These are phyloP conservation scores for Lepisosteus oculatus DNA, from an alignment of 2,113 vertebrate genomes.

Conservation along the genomic window DNA sequence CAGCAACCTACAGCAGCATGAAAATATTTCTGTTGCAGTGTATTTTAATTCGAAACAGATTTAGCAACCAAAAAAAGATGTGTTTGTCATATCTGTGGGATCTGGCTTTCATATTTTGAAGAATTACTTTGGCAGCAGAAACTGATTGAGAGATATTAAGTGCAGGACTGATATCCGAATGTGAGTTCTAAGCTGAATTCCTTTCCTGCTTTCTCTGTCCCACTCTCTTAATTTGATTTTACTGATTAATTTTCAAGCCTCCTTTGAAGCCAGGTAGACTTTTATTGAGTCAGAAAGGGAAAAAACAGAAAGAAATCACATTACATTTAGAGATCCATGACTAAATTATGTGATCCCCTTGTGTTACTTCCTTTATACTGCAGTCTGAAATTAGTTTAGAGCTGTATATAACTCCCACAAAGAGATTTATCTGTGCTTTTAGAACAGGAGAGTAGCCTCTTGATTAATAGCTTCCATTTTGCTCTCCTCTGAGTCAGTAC, in stretches of 20 bases:
- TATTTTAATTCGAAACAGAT: neutral
- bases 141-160: neutral
- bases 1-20: no score
- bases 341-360: neutral
- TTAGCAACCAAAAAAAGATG: neutral
- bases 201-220: neutral
- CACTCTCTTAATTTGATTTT: neutral
- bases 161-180: neutral
- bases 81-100: neutral
- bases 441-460: conserved; percentile 37
- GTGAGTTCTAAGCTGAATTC: neutral
- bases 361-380: neutral
- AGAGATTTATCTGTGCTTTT: conserved; percentile 28
- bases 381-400: neutral
- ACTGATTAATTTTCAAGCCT: conserved; percentile 2
- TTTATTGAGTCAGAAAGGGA: neutral
- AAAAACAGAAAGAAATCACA: conserved; percentile 6
- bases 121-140: conserved; percentile 5
- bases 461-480: conserved; percentile 31
- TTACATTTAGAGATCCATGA: neutral
- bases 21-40: neutral
- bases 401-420: neutral
- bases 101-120: conserved; percentile 11
- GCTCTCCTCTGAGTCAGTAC: conserved; percentile 20
- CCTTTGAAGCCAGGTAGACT: neutral